Evolutionary conservation across 2,888 invertebrate species (phyloP).

Genomic region (Meiosimyza decipiens): DNA sequence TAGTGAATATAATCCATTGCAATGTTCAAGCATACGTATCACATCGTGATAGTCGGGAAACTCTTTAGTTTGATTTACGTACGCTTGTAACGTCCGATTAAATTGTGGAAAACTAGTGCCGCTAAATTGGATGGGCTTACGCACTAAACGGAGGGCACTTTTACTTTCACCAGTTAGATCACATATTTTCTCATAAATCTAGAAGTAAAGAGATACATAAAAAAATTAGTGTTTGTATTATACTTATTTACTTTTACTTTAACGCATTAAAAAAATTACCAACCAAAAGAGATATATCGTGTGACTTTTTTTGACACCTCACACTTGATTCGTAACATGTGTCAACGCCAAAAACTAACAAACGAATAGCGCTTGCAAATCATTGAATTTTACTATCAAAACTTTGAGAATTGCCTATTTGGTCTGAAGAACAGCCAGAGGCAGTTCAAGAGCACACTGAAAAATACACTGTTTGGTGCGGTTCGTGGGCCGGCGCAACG

Average conservation of each 20-base stretch:
- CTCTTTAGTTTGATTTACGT: constrained; percentile 63
- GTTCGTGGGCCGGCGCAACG: no score
- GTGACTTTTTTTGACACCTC: no score
- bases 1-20: constrained; percentile 60
- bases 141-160: constrained; percentile 61
- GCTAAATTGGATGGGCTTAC: constrained; percentile 63
- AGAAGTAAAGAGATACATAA: constrained; percentile 10
- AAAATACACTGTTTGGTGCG: no score
- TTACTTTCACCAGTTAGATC: constrained; percentile 71
- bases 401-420: no score
- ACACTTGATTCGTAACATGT: no score
- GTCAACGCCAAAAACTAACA: no score
- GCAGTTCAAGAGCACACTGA: no score
- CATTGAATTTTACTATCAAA: no score
- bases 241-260: no score
- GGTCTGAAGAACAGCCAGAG: no score
- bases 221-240: constrained; percentile 3
- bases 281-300: background rate
- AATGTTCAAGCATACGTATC: constrained; percentile 62
- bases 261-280: background rate
- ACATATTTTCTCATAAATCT: constrained; percentile 72
- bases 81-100: constrained; percentile 63
- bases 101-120: constrained; percentile 63
- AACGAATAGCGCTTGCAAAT: no score
- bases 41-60: constrained; percentile 72